Base-by-base conservation (phyloP, 2,113 vertebrate species). In the Circaetus gallicus region DNA sequence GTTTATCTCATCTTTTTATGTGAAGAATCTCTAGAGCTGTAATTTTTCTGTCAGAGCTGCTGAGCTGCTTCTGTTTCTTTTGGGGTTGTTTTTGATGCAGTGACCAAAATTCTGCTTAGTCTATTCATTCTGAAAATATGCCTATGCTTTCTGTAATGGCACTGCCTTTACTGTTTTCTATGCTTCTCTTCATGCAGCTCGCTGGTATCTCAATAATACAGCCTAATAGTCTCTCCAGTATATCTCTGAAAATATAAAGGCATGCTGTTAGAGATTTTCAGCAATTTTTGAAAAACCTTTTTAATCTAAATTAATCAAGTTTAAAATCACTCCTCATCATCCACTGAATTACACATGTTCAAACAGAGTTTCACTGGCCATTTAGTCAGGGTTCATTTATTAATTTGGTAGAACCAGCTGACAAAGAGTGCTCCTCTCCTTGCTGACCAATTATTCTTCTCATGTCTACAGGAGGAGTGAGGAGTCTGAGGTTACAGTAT, bases 21-120 rank as follows among this genome's bases (percentile, higher is more conserved):
- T 25, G 40, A 91, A 84, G 21, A 74, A 71, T 71, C 38, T 71
- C 19, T 62, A 67, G n/a, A 93, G 47, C 15, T 45, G 50, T 32
- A 71, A 84, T 93, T 93, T 95, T 89, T 93, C 82, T 94, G 50
- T 87, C 84, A 91, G 81, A 87, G 22, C 6, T 93, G 15, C 29
- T 81, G n/a, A 43, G 13, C 8, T 86, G 3, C 31, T 78, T 79
- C 73, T 53, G 8, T 63, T 84, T 82, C 47, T 74, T 93, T 82
- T 32, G 52, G 6, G 20, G 26, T 63, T 61, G 59, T 67, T 93
- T 91, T 72, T 92, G 61, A 84, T 26, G 49, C 18, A 63, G 24
- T 72, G 43, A 87, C 43, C 56, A 79, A 90, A 76, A 69, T 65
- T 69, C 36, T 69, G 8, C 76, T 55, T 19, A 56, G 34, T 16